phyloP scores from a whole-genome alignment of 1,140 invertebrate species.

The Meloidogyne floridensis region DNA sequence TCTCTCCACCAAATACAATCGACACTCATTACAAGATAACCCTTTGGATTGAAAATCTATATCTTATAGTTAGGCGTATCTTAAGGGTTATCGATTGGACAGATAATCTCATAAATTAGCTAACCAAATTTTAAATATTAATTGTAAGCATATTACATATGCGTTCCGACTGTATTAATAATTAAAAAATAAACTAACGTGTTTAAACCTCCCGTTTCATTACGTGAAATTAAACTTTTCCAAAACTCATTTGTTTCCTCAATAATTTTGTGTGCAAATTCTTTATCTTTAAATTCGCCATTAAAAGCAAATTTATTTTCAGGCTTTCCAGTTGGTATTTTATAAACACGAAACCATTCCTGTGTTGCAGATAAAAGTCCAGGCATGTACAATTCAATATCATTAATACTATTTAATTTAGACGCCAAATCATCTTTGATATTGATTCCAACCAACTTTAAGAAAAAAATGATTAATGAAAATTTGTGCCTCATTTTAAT shows the following conservation, averaged over 20 bases:
- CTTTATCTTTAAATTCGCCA: conserved; percentile 84
- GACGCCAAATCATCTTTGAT: conserved; percentile 84
- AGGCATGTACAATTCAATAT: conserved; percentile 88
- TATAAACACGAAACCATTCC: conserved; percentile 98
- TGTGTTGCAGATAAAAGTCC: conserved; percentile 85
- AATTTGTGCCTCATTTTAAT: too few species aligned
- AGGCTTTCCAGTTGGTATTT: conserved; percentile 95
- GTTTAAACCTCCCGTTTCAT: conserved; percentile 16
- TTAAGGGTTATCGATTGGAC: too few species aligned
- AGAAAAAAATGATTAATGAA: too few species aligned
- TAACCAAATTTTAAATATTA: too few species aligned
- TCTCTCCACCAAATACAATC: too few species aligned
- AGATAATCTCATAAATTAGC: too few species aligned
- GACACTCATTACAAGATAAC: too few species aligned
- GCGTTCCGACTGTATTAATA: not conserved
- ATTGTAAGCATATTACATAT: too few species aligned
- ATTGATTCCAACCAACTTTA: conserved; percentile 81
- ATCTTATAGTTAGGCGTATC: too few species aligned
- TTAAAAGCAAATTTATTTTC: conserved; percentile 96
- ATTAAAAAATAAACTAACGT: not conserved
- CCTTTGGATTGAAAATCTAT: too few species aligned
- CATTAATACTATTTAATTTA: conserved; percentile 79
- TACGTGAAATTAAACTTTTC: conserved; percentile 1
- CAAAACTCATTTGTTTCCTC: conserved; percentile 76
- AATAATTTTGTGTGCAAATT: conserved; percentile 83